These are phyloP conservation scores for Carassius auratus DNA, from an alignment of 2,113 vertebrate species.

Conservation along the genomic window DNA sequence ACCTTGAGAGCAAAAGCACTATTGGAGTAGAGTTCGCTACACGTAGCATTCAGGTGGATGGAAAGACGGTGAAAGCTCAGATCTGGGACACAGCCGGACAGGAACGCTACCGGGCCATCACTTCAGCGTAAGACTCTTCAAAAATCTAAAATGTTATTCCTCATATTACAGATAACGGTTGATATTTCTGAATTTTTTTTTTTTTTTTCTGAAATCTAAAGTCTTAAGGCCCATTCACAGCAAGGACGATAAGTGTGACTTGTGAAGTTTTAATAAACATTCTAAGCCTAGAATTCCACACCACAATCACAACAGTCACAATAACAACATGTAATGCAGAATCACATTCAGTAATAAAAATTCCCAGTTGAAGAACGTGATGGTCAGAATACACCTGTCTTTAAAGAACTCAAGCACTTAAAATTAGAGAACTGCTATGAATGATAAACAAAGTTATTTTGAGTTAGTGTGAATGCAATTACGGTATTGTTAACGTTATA, in stretches of 20 bases:
- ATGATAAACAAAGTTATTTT: not conserved
- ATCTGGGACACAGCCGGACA: slow-evolving; percentile 93
- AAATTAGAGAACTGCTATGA: not conserved
- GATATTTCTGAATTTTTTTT: not conserved
- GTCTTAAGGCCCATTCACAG: not conserved
- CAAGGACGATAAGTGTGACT: not conserved
- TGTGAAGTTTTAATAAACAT: not conserved
- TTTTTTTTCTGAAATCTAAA: not conserved
- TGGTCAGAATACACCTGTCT: not conserved
- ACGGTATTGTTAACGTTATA: not conserved
- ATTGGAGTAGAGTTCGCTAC: slow-evolving; percentile 94
- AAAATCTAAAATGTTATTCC: not conserved
- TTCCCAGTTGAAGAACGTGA: not conserved
- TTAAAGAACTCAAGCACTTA: not conserved
- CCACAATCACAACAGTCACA: too few species aligned
- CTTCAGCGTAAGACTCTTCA: slow-evolving; percentile 84
- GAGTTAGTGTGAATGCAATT: not conserved
- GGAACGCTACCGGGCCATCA: slow-evolving; percentile 89
- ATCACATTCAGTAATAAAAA: too few species aligned
- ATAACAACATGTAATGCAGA: too few species aligned
- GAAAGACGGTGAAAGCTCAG: slow-evolving; percentile 92
- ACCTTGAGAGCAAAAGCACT: slow-evolving; percentile 92
- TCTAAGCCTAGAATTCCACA: not conserved
- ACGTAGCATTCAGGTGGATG: slow-evolving; percentile 90
- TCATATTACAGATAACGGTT: not conserved